Conservation (phyloP, 2,113 vertebrate species). For the Ranitomeya variabilis region DNA sequence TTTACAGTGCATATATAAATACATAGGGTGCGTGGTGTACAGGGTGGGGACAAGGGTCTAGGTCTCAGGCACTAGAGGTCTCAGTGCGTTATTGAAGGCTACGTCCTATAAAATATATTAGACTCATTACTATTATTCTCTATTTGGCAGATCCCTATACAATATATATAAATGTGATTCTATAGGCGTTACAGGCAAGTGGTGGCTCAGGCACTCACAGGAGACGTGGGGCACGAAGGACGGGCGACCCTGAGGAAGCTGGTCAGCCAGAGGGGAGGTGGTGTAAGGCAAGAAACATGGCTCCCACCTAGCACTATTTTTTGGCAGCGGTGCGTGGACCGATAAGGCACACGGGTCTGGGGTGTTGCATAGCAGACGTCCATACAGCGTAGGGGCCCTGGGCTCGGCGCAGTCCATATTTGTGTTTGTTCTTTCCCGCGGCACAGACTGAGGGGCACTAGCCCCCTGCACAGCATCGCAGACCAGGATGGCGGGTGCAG, state of each 20-base stretch:
- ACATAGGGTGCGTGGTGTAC: neutral
- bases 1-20: slow-evolving; percentile 1
- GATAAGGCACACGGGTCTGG: neutral
- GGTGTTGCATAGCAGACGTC: neutral
- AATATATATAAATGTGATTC: slow-evolving; percentile 5
- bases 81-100: neutral
- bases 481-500: too few relatives aligned
- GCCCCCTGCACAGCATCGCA: too few relatives aligned
- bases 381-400: neutral
- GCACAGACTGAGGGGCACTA: too few relatives aligned
- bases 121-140: neutral
- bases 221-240: too few relatives aligned
- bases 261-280: neutral
- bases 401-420: too few relatives aligned
- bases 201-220: neutral
- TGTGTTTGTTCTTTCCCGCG: too few relatives aligned
- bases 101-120: slow-evolving; percentile 11
- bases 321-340: neutral
- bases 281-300: neutral
- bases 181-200: neutral
- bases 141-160: slow-evolving; percentile 2
- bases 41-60: too few relatives aligned
- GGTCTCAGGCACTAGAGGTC: neutral
- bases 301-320: neutral
- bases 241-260: neutral